Percentiles rank a stretch among this genome's conserved stretches.
Conservation (phyloP, 2,888 invertebrate species). For the Pycnomerus fuliginosus region DNA sequence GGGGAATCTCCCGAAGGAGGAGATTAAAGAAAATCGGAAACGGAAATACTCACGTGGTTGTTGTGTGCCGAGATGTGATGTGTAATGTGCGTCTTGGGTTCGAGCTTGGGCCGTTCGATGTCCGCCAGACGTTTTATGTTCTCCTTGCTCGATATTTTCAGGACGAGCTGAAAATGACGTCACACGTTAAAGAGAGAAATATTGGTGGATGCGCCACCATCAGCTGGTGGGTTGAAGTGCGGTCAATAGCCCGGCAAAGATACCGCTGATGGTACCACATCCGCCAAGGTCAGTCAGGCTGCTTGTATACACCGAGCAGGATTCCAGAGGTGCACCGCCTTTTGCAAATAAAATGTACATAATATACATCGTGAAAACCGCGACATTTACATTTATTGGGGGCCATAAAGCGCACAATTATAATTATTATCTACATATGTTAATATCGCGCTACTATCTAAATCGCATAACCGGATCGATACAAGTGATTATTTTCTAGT, state of each 20-base stretch:
- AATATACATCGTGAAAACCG: no score
- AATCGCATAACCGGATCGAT: slow-evolving; percentile 11
- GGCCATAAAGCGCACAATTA: slow-evolving; percentile 9
- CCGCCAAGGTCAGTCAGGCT: slow-evolving; percentile 36
- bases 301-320: slow-evolving; percentile 31
- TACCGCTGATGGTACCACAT: slow-evolving; percentile 25
- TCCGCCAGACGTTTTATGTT: slow-evolving; percentile 62
- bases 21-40: no score
- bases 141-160: slow-evolving; percentile 59
- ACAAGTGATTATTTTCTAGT: no score
- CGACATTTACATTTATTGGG: slow-evolving; percentile 12
- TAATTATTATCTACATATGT: slow-evolving; percentile 5
- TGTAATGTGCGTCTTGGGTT: slow-evolving; percentile 59
- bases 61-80: slow-evolving; percentile 56
- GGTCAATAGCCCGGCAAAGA: slow-evolving; percentile 28
- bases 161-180: slow-evolving; percentile 52
- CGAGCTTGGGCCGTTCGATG: slow-evolving; percentile 61
- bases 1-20: no score
- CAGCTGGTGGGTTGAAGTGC: slow-evolving; percentile 12
- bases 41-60: slow-evolving; percentile 49
- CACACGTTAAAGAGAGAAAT: slow-evolving; percentile 13
- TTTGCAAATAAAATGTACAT: no score
- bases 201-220: slow-evolving; percentile 1
- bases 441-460: slow-evolving; percentile 13
- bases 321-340: slow-evolving; percentile 23